phyloP scores from a whole-genome alignment of 2,113 vertebrate genomes.

The Sorex araneus region DNA sequence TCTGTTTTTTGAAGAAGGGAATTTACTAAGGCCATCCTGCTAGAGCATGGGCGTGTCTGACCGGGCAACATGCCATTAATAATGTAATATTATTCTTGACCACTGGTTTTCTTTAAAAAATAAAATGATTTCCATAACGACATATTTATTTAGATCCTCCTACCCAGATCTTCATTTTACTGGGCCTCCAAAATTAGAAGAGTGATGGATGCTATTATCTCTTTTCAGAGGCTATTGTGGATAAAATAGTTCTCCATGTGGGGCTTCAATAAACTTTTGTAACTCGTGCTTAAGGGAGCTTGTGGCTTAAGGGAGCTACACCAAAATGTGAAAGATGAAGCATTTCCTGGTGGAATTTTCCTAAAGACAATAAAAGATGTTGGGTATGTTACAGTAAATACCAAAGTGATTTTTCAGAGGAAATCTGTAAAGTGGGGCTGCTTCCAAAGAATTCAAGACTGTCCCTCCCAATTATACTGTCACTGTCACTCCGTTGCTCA shows the following conservation, averaged over 20 bases:
- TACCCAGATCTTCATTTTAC: background rate
- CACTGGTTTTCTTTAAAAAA: constrained; percentile 5
- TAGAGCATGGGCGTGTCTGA: background rate
- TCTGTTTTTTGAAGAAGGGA: background rate
- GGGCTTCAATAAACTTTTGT: no score
- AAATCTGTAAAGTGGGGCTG: background rate
- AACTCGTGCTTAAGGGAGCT: no score
- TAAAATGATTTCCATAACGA: background rate
- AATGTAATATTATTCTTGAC: constrained; percentile 2
- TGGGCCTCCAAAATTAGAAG: background rate
- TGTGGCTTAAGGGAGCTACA: no score
- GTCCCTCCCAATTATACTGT: background rate
- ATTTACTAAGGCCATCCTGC: background rate
- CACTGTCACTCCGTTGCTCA: no score
- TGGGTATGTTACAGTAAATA: background rate
- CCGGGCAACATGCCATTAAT: background rate
- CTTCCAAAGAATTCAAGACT: background rate
- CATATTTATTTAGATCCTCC: constrained; percentile 34
- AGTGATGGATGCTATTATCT: background rate
- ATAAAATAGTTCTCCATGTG: constrained; percentile 38
- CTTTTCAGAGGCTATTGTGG: constrained; percentile 21
- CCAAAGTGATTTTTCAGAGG: constrained; percentile 32
- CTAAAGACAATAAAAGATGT: background rate
- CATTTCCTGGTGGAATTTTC: constrained; percentile 1
- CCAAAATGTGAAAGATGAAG: no score